phyloP scores from a whole-genome alignment of 1,140 invertebrate species.

The Sitophilus oryzae region DNA sequence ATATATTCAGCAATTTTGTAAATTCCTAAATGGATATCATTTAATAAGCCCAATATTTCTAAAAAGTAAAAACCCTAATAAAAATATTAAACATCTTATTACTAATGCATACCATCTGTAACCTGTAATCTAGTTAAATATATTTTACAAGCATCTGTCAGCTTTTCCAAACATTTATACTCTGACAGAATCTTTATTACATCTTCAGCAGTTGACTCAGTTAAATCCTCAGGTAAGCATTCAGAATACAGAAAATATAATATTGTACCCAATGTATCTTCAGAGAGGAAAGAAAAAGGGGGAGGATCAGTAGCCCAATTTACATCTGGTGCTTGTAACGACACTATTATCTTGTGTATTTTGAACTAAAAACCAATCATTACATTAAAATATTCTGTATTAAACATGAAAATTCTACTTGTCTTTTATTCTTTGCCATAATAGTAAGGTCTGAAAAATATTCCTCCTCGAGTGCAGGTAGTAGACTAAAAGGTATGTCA shows the following conservation, averaged over 20 bases:
- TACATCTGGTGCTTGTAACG: constrained; percentile 51
- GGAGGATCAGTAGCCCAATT: constrained; percentile 48
- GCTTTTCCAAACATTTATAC: constrained; percentile 49
- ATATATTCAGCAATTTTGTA: constrained; percentile 55
- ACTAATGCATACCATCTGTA: constrained; percentile 50
- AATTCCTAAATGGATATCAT: constrained; percentile 55
- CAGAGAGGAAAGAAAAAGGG: constrained; percentile 49
- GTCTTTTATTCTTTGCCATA: constrained; percentile 49
- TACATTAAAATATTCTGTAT: not conserved
- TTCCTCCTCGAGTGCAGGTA: constrained; percentile 57
- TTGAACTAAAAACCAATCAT: constrained; percentile 49
- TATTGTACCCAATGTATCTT: constrained; percentile 53
- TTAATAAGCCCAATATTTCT: constrained; percentile 58
- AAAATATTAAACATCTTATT: constrained; percentile 9
- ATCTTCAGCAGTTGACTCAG: constrained; percentile 51
- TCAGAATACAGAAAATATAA: constrained; percentile 62
- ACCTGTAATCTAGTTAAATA: constrained; percentile 58
- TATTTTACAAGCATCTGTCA: constrained; percentile 52
- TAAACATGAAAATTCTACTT: constrained; percentile 40
- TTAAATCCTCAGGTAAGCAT: constrained; percentile 53
- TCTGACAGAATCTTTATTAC: constrained; percentile 49
- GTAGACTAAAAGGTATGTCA: constrained; percentile 49
- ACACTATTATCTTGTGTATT: constrained; percentile 55
- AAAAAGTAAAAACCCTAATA: constrained; percentile 25
- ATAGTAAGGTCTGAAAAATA: constrained; percentile 59